phyloP scores from a whole-genome alignment of 2,113 vertebrate species.

The Ondatra zibethicus region DNA sequence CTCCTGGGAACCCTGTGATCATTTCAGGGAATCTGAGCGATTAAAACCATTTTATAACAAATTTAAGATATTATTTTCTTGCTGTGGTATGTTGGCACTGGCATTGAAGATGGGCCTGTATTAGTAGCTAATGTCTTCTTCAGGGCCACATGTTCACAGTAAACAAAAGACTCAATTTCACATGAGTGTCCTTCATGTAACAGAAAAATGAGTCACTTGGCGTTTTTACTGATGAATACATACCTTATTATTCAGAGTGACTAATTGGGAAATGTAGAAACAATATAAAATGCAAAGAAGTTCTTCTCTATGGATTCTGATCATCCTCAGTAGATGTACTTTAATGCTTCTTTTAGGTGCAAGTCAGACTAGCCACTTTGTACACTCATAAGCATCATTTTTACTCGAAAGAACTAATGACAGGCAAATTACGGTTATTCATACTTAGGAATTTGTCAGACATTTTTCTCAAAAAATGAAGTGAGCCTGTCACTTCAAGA shows the following conservation, averaged over 20 bases:
- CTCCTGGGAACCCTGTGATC: neutral
- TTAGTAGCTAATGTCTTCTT: neutral
- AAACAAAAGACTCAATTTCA: neutral
- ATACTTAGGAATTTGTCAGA: conserved; percentile 45
- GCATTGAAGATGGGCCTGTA: neutral
- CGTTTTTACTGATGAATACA: neutral
- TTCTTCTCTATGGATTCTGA: neutral
- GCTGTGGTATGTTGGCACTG: neutral
- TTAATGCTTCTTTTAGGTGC: neutral
- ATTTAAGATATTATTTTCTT: neutral
- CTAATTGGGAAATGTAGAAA: neutral
- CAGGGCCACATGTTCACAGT: neutral
- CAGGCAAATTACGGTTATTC: conserved; percentile 45
- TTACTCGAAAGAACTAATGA: conserved; percentile 57
- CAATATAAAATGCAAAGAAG: neutral
- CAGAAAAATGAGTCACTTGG: conserved; percentile 28
- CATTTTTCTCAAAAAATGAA: conserved; percentile 65
- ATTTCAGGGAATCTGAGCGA: neutral
- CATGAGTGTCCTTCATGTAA: neutral
- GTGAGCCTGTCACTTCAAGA: conserved; percentile 59
- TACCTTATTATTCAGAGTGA: neutral
- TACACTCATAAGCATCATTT: conserved; percentile 25
- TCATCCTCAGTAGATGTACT: neutral
- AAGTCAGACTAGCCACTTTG: conserved; percentile 18
- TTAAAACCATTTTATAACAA: neutral